Base-by-base conservation (phyloP, 2,113 vertebrate genomes). In the Rhinichthys klamathensis region DNA sequence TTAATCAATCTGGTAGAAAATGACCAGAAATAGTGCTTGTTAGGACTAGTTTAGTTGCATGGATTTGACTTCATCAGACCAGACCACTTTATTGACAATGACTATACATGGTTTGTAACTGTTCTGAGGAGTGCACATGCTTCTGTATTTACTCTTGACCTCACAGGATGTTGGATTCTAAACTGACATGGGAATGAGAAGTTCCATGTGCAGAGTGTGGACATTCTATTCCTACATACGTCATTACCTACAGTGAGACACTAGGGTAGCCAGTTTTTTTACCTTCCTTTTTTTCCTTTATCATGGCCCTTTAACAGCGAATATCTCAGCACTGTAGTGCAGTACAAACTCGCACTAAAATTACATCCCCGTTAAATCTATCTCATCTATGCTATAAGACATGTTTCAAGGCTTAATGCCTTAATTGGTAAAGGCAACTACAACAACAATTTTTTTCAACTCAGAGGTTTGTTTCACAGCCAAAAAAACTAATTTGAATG, bases 191-290 rank as follows among this genome's bases (percentile, higher is more conserved):
- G 16, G 74, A 54, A 54, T 32, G 74, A 51, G 46, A 54, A 54
- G 3, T 21, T 21, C 25, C 73, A 51, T 75, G 41, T 27, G 25
- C n/a, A 30, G 12, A 54, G 30, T 54, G 18, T 16, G 18, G 49
- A 88, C 92, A 94, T 93, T 90, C 91, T 93, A 91, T 84, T 88
- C 88, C 80, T 80, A 87, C 91, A 87, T 13, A 93, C 92, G 91
- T 94, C 94, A 94, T 76, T 76, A 30, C n/a, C 49, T 49, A 12
- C 4, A 3, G 9, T 32, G 38, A 80, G 21, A 49, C 63, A 46
- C n/a, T 9, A 81, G 61, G 4, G 44, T 30, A 8, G 18, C 61
- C 79, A 67, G 18, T 35, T 38, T 41, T 32, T 32, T 56, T 4
- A 60, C 2, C 5, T 27, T 61, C 2, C 18, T 8, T 41, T 80